phyloP scores from a whole-genome alignment of 2,888 invertebrate species.

The Nemurella pictetii region DNA sequence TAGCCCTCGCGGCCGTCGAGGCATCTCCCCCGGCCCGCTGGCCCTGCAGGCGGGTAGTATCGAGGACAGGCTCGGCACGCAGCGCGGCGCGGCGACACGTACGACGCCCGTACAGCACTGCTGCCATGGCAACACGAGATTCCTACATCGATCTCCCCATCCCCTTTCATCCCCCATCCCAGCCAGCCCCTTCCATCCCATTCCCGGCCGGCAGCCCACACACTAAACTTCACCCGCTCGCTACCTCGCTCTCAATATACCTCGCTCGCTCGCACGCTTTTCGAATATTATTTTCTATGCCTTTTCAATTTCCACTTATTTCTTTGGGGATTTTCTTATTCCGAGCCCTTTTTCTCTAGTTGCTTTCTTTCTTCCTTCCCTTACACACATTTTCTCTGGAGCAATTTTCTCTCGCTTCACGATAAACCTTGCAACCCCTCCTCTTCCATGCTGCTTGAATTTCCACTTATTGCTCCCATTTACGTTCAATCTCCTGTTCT shows the following conservation, averaged over 20 bases:
- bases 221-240: not conserved
- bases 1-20: not conserved
- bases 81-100: conserved; percentile 10
- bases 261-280: conserved; percentile 69
- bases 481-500: conserved; percentile 1
- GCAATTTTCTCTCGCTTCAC: not conserved
- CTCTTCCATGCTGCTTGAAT: not conserved
- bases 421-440: not conserved
- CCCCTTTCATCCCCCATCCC: not conserved
- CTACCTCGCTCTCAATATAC: not conserved
- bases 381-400: not conserved
- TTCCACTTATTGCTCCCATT: conserved; percentile 12
- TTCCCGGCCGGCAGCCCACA: not conserved
- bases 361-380: conserved; percentile 13
- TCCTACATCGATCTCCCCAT: conserved; percentile 40
- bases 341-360: conserved; percentile 5
- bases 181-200: not conserved
- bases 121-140: conserved; percentile 38
- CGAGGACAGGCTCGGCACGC: not conserved
- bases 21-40: not conserved
- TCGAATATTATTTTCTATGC: conserved; percentile 20
- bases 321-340: conserved; percentile 1
- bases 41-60: not conserved
- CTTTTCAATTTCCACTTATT: not conserved
- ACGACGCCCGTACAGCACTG: conserved; percentile 32